A percentile compares a stretch with the other conserved stretches of the same genome.
These are phyloP conservation scores for Scelioninae gen. 2 DNA, from an alignment of 2,888 invertebrate species.

Conservation along the genomic window DNA sequence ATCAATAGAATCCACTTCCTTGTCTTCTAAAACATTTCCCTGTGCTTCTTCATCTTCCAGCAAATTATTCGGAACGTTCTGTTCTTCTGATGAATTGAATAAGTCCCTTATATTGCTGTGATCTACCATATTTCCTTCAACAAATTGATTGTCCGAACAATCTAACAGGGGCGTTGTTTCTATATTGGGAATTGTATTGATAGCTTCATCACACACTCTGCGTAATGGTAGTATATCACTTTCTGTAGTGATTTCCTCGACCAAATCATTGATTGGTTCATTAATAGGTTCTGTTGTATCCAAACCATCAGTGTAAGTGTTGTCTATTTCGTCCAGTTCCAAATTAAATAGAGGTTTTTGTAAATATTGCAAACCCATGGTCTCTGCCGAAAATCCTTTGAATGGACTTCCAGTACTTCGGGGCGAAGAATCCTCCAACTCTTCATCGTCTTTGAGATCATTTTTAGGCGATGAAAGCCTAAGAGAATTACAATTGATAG, in stretches of 20 bases:
- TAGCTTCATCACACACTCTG: conserved; percentile 35
- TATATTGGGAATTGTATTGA: conserved; percentile 40
- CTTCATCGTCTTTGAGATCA: conserved; percentile 56
- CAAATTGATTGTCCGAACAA: conserved; percentile 23
- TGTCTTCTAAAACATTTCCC: conserved; percentile 20
- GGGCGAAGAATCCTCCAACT: conserved; percentile 41
- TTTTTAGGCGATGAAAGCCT: conserved; percentile 52
- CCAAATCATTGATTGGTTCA: conserved; percentile 41
- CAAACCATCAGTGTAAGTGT: conserved; percentile 36
- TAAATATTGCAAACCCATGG: conserved; percentile 49
- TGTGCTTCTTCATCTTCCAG: conserved; percentile 40
- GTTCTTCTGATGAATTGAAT: conserved; percentile 42
- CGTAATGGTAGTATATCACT: conserved; percentile 41
- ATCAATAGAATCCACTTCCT: not conserved
- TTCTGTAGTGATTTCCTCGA: conserved; percentile 28
- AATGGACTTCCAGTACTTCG: conserved; percentile 62
- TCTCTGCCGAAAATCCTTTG: conserved; percentile 62
- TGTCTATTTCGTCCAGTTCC: conserved; percentile 55
- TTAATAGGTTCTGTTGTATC: conserved; percentile 35
- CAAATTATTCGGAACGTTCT: conserved; percentile 27
- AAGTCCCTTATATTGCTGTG: conserved; percentile 37
- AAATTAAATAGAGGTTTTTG: conserved; percentile 53
- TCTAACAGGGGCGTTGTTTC: conserved; percentile 49
- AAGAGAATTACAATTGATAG: conserved; percentile 57
- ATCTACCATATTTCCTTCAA: conserved; percentile 28